Evolutionary conservation across 1,140 invertebrate genomes (phyloP).

Genomic region (Bilobella aurantiaca): DNA sequence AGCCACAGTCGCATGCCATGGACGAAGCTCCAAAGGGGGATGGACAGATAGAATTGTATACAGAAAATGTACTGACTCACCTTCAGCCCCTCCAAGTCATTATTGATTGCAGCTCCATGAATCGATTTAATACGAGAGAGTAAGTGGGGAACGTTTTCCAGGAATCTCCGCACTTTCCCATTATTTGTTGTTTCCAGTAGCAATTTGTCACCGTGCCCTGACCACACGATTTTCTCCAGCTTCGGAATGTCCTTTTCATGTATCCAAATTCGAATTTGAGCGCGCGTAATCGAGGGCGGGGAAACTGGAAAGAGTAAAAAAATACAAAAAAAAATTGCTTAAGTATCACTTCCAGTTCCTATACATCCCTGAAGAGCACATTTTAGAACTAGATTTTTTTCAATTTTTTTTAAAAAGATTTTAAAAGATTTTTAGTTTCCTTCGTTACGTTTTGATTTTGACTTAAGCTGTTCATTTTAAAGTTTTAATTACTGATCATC

Average conservation of each 20-base stretch:
- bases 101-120: constrained; percentile 62
- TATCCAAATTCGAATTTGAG: constrained; percentile 43
- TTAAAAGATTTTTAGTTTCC: too few relatives aligned
- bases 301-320: neutral
- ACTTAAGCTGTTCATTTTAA: neutral
- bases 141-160: constrained; percentile 74
- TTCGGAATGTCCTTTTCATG: constrained; percentile 41
- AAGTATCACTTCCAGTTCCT: too few relatives aligned
- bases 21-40: neutral
- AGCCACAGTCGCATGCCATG: too few relatives aligned
- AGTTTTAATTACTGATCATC: constrained; percentile 2
- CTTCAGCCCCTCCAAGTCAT: constrained; percentile 53
- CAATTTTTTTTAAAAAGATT: too few relatives aligned
- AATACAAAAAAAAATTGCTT: too few relatives aligned
- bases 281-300: constrained; percentile 31
- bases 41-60: neutral
- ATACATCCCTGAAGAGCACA: too few relatives aligned
- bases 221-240: constrained; percentile 64
- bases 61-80: constrained; percentile 19
- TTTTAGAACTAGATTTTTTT: too few relatives aligned
- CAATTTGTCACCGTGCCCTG: constrained; percentile 69
- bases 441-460: too few relatives aligned
- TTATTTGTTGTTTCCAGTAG: constrained; percentile 72
- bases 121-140: constrained; percentile 64
- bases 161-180: constrained; percentile 62